Evolutionary conservation across 92 coral and sea anemone genomes (phyloP).

Genomic region (Bergia puertoricense): DNA sequence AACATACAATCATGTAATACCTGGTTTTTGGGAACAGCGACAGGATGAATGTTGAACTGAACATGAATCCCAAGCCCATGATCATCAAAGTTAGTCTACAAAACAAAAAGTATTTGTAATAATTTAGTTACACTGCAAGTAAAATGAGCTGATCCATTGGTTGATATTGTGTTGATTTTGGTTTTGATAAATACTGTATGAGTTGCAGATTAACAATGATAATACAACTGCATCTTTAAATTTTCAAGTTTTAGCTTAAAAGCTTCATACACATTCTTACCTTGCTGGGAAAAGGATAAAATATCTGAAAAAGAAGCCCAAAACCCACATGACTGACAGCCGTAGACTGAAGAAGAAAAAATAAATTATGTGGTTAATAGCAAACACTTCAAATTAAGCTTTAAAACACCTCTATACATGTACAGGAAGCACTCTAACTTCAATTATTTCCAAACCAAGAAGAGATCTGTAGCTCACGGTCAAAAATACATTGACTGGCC

Average conservation of each 20-base stretch:
- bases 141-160: background rate
- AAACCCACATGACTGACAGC: slow-evolving; percentile 38
- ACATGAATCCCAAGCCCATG: slow-evolving; percentile 40
- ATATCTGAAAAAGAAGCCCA: slow-evolving; percentile 40
- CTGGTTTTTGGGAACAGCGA: slow-evolving; percentile 21
- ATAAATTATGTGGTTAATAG: background rate
- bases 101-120: background rate
- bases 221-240: no score
- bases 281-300: slow-evolving; percentile 32
- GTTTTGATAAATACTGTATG: no score
- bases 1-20: background rate
- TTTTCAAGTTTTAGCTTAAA: no score
- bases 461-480: no score
- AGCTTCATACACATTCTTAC: background rate
- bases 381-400: background rate
- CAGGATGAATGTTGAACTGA: slow-evolving; percentile 36
- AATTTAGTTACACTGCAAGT: background rate
- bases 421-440: no score
- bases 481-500: no score
- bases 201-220: no score
- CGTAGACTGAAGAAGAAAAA: background rate
- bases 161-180: background rate
- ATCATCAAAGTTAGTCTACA: slow-evolving; percentile 9
- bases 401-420: no score
- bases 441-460: no score